Evolutionary conservation across 2,888 invertebrate species (phyloP).

Genomic region (Pristionchus japonicus): DNA sequence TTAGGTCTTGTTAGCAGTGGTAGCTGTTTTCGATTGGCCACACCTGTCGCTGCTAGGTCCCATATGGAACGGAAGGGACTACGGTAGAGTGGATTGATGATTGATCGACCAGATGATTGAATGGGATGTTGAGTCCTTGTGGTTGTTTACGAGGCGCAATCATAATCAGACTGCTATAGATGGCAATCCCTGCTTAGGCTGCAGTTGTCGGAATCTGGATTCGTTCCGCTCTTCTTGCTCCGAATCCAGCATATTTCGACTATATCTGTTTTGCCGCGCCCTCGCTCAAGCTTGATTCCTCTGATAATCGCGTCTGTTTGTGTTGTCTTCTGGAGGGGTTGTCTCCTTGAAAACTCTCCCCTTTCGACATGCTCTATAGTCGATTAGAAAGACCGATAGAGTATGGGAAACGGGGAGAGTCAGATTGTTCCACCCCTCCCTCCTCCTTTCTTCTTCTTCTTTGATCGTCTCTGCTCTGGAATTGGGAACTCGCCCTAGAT

Average conservation of each 20-base stretch:
- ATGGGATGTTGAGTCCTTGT: background rate
- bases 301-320: slow-evolving; percentile 19
- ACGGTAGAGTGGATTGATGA: slow-evolving; percentile 17
- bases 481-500: slow-evolving; percentile 32
- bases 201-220: background rate
- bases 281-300: slow-evolving; percentile 7
- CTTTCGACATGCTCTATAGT: no score
- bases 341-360: background rate
- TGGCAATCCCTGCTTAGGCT: background rate
- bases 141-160: background rate
- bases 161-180: background rate
- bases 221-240: background rate
- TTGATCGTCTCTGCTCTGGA: slow-evolving; percentile 7
- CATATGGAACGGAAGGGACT: slow-evolving; percentile 10
- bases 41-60: slow-evolving; percentile 1
- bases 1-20: background rate
- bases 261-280: background rate
- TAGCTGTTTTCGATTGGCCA: background rate
- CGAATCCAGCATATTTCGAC: background rate
- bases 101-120: slow-evolving; percentile 6
- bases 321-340: background rate
- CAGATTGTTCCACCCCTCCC: background rate
- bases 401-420: no score
- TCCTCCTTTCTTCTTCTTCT: slow-evolving; percentile 27
- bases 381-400: no score